These are phyloP conservation scores for Eidolon dupreanum DNA, from an alignment of 2,797 vertebrate genomes.

Conservation along the genomic window DNA sequence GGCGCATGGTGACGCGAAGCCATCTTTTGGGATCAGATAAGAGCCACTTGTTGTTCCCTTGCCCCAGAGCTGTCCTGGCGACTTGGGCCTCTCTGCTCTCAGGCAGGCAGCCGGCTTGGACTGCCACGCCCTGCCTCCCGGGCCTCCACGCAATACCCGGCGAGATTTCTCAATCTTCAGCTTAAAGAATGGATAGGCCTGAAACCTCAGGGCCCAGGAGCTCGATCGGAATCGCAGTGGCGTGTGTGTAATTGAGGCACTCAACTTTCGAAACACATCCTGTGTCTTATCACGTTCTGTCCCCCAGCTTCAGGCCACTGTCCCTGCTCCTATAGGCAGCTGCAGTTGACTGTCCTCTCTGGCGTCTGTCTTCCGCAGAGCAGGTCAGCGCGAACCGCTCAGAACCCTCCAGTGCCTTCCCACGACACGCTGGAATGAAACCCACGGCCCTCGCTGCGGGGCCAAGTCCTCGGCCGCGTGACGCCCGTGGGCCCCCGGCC, in stretches of 20 bases:
- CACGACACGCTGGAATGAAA: background rate
- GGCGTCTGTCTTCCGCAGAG: background rate
- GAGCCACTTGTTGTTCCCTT: background rate
- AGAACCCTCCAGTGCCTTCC: background rate
- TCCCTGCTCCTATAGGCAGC: background rate
- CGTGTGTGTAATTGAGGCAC: background rate
- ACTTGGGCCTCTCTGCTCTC: background rate
- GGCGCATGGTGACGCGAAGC: rapidly evolving
- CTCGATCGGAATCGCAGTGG: background rate
- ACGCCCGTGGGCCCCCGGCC: rapidly evolving
- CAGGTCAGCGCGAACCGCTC: background rate
- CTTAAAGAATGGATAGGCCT: slow-evolving; percentile 25
- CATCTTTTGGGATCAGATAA: background rate
- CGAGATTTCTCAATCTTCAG: background rate
- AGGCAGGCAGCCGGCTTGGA: background rate
- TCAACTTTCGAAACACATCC: background rate
- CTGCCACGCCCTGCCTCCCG: background rate
- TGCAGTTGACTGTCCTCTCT: background rate
- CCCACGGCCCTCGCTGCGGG: background rate
- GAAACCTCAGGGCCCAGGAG: background rate
- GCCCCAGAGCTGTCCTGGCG: background rate
- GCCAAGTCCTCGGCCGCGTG: rapidly evolving
- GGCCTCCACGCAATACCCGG: background rate
- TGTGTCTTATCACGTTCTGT: background rate
- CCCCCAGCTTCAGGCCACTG: background rate